Percentiles rank a stretch among this genome's conserved stretches.
phyloP scores from a whole-genome alignment of 2,888 invertebrate genomes.

The Sinodicranocentrus sp. region DNA sequence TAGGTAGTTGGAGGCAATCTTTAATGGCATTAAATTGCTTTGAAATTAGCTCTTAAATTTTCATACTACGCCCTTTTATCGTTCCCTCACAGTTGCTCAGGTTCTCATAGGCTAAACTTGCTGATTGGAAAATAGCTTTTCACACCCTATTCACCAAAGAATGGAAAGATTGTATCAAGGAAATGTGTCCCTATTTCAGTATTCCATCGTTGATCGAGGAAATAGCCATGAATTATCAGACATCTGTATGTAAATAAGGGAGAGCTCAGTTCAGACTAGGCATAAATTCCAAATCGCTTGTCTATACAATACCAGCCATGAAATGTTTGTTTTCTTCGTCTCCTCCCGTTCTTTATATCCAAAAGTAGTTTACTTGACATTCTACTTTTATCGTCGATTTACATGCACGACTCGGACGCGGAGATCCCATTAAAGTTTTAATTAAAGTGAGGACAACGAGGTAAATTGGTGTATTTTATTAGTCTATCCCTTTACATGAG shows the following conservation, averaged over 20 bases:
- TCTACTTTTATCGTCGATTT: constrained; percentile 23
- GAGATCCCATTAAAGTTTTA: constrained; percentile 32
- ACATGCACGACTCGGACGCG: constrained; percentile 8
- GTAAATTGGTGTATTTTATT: constrained; percentile 27
- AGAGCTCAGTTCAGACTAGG: not conserved
- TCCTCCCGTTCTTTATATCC: not conserved
- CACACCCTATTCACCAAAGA: not conserved
- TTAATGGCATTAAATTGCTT: constrained; percentile 24
- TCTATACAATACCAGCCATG: constrained; percentile 5
- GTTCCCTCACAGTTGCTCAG: too few relatives aligned
- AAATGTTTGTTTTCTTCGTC: not conserved
- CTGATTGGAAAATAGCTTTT: constrained; percentile 6
- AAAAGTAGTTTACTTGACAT: not conserved
- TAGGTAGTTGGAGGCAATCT: constrained; percentile 19
- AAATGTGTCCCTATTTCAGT: not conserved
- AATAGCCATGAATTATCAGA: constrained; percentile 11
- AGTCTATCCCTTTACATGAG: too few relatives aligned
- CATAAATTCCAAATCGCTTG: not conserved
- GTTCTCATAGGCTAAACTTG: not conserved
- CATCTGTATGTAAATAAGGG: constrained; percentile 27
- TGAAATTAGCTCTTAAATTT: constrained; percentile 17
- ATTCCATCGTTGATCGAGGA: not conserved
- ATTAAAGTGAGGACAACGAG: constrained; percentile 26
- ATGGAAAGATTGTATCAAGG: not conserved
- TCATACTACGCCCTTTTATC: constrained; percentile 22